phyloP scores from a whole-genome alignment of 2,888 invertebrate genomes.

The Diaphora mendica region DNA sequence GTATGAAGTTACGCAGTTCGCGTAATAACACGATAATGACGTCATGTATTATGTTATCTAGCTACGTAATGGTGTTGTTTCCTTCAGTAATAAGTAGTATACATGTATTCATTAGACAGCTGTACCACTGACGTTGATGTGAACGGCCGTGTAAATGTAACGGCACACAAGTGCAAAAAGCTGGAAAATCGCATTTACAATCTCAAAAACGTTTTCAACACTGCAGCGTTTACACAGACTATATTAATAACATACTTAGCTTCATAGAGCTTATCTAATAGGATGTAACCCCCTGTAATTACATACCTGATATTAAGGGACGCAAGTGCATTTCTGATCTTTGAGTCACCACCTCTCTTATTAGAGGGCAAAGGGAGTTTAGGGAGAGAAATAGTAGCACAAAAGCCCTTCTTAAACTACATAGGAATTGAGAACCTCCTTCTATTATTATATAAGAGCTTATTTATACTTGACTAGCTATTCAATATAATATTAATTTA shows the following conservation, averaged over 20 bases:
- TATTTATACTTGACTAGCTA: background rate
- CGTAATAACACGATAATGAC: constrained; percentile 7
- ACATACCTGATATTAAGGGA: too few species aligned
- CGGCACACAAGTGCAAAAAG: background rate
- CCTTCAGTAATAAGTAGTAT: background rate
- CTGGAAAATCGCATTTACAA: background rate
- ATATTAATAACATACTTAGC: background rate
- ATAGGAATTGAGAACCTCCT: too few species aligned
- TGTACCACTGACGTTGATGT: background rate
- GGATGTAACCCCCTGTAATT: too few species aligned
- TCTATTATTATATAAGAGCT: too few species aligned
- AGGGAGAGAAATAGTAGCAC: too few species aligned
- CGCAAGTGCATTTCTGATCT: background rate
- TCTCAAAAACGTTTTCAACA: background rate
- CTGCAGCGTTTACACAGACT: background rate
- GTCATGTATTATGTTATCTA: constrained; percentile 4
- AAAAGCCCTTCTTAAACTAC: too few species aligned
- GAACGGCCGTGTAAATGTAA: background rate
- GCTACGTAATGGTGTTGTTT: constrained; percentile 4
- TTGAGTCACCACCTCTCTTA: background rate
- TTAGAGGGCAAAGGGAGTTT: background rate
- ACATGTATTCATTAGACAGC: constrained; percentile 4
- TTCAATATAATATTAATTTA: background rate
- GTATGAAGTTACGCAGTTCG: constrained; percentile 3
- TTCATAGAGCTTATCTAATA: background rate